Base-by-base conservation (phyloP, 2,797 vertebrate genomes). In the Syngnathus rostellatus region DNA sequence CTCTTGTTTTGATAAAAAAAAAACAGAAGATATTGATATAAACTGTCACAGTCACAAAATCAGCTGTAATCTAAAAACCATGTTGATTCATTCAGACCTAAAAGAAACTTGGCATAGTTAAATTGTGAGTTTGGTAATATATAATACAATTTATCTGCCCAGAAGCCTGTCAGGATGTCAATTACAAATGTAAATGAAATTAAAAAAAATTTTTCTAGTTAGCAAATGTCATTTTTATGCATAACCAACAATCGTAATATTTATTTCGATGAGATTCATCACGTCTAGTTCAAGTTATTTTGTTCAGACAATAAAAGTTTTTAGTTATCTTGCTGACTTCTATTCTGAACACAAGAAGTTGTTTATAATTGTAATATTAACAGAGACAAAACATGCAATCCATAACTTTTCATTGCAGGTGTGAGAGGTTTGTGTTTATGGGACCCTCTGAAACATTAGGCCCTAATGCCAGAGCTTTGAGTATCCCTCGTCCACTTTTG, bases 401-500 rank as follows among this genome's bases (percentile, higher is more conserved):
- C 70, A 72, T 59, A 69, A 62, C 72, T 81, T 83, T 77, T 79
- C 75, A 76, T 70, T 51, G 64, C 68, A 84, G 83, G 83, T 85
- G 83, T 77, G 73, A 82, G 82, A 75, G 68, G 62, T 37, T 66
- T 63, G 71, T 83, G 83, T 87, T 83, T 86, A 87, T 77, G 81
- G 70, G 72, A 77, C 73, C 79, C 21, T 19, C 71, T 83, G 85
- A 83, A 88, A 89, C 78, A 76, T 77, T 78, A 81, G 77, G 82
- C 79, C 53, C 75, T 84, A 84, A 85, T 83, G 77, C 77, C 71
- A 70, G 67, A 72, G 84, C 81, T 78, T 86, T 83, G 83, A 82
- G 81, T 83, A 74, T 76, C 77, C 81, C 77, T 86, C 81, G 67
- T 83, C 83, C 81, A 74, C 79, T 75, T 81, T 75, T 86, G 82